Evolutionary conservation across 2,797 vertebrate species (phyloP).

Genomic region (Takifugu ocellatus): DNA sequence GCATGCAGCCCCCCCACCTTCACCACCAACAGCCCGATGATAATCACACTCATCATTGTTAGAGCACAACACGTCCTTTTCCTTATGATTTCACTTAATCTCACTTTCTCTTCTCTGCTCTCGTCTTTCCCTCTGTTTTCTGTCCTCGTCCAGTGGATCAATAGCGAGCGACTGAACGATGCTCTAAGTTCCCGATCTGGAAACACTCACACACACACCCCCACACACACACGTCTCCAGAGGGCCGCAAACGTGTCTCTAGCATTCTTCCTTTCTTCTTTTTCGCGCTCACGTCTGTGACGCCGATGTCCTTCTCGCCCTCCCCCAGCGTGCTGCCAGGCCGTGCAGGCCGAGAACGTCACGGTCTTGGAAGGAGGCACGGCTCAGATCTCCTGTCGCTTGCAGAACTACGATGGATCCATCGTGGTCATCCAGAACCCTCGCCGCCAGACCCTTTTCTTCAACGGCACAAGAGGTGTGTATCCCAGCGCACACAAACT

Average conservation of each 20-base stretch:
- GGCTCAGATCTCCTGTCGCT: conserved; percentile 88
- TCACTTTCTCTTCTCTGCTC: conserved; percentile 24
- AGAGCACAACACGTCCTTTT: conserved; percentile 37
- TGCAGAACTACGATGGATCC: conserved; percentile 91
- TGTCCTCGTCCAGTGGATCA: conserved; percentile 43
- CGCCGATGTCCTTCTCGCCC: conserved; percentile 24
- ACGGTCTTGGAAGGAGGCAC: conserved; percentile 88
- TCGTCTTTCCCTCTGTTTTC: conserved; percentile 18
- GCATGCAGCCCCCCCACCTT: too few species aligned
- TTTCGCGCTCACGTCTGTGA: conserved; percentile 6
- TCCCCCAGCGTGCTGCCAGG: conserved; percentile 77
- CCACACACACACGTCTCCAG: too few species aligned
- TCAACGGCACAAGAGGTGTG: conserved; percentile 89
- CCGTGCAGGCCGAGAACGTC: conserved; percentile 91
- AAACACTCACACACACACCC: too few species aligned
- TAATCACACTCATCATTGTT: conserved; percentile 49
- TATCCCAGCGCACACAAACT: conserved; percentile 12
- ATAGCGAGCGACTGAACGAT: conserved; percentile 55
- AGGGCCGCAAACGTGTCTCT: too few species aligned
- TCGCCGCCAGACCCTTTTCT: conserved; percentile 89
- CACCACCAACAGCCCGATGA: conserved; percentile 30
- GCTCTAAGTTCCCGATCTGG: conserved; percentile 52
- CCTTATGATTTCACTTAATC: conserved; percentile 13
- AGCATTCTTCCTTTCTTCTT: conserved; percentile 3
- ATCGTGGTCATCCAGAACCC: conserved; percentile 96